Evolutionary conservation across 2,797 vertebrate genomes (phyloP).

Genomic region (Alauda arvensis): DNA sequence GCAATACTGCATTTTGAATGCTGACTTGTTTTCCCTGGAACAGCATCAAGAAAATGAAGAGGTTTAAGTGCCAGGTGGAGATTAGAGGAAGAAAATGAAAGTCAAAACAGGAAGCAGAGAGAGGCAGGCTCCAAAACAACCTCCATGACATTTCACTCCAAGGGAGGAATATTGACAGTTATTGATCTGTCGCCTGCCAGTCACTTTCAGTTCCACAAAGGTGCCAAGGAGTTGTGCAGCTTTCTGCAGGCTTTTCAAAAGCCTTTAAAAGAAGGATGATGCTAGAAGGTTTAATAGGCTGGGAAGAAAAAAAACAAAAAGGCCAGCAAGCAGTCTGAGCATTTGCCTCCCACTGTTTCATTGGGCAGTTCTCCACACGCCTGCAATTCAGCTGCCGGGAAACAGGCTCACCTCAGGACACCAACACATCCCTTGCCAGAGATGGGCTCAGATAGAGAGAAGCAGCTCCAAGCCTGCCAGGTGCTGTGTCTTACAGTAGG

Average conservation of each 20-base stretch:
- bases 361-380: slow-evolving; percentile 43
- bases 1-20: not conserved
- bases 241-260: not conserved
- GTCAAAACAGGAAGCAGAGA: slow-evolving; percentile 11
- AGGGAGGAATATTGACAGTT: not conserved
- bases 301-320: too few species aligned
- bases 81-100: slow-evolving; percentile 7
- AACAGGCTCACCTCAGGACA: slow-evolving; percentile 10
- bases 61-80: slow-evolving; percentile 10
- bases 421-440: slow-evolving; percentile 5
- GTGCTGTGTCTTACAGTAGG: not conserved
- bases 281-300: not conserved
- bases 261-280: not conserved
- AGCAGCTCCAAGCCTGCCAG: slow-evolving; percentile 13
- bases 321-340: not conserved
- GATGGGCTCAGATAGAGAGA: slow-evolving; percentile 26
- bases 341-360: not conserved
- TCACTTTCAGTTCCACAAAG: not conserved
- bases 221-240: not conserved
- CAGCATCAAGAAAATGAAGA: not conserved
- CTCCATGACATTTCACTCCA: not conserved
- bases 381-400: slow-evolving; percentile 35
- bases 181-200: not conserved
- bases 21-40: slow-evolving; percentile 32
- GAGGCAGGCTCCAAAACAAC: not conserved